Evolutionary conservation across 1,140 invertebrate species (phyloP).

Genomic region (Bradynema listronoti): DNA sequence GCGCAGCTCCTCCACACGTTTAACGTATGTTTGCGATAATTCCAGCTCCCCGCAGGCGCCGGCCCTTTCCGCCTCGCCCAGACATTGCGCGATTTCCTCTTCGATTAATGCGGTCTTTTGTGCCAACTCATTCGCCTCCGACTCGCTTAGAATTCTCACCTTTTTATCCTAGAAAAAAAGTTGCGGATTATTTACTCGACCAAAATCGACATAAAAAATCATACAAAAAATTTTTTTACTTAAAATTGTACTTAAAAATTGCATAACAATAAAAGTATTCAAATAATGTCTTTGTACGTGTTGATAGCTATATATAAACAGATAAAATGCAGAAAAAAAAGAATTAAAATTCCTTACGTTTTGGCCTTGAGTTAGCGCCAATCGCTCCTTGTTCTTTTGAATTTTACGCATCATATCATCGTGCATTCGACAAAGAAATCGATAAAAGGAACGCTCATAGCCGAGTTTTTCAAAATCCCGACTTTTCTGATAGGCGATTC

Average conservation of each 20-base stretch:
- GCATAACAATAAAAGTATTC: too few relatives aligned
- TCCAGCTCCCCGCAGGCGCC: conserved; percentile 27
- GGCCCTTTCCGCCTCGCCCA: conserved; percentile 27
- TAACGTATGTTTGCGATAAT: conserved; percentile 31
- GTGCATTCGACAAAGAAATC: conserved; percentile 27
- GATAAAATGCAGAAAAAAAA: too few relatives aligned
- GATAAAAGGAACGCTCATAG: conserved; percentile 33
- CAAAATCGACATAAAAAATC: too few relatives aligned
- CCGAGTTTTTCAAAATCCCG: conserved; percentile 31
- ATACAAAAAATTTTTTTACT: too few relatives aligned
- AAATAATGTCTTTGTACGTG: too few relatives aligned
- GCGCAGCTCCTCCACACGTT: conserved; percentile 26
- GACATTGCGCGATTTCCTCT: conserved; percentile 19
- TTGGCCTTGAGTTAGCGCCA: conserved; percentile 29
- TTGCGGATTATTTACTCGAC: too few relatives aligned
- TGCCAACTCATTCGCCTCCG: too few relatives aligned
- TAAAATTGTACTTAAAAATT: too few relatives aligned
- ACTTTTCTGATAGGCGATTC: conserved; percentile 33
- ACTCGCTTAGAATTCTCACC: too few relatives aligned
- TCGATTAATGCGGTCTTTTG: conserved; percentile 28
- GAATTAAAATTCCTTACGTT: too few relatives aligned
- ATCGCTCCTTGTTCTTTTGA: conserved; percentile 33
- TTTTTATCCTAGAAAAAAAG: too few relatives aligned
- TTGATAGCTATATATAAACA: too few relatives aligned
- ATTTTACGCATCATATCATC: conserved; percentile 41